Evolutionary conservation across 2,797 vertebrate species (phyloP).

Genomic region (Chiroxiphia lanceolata): DNA sequence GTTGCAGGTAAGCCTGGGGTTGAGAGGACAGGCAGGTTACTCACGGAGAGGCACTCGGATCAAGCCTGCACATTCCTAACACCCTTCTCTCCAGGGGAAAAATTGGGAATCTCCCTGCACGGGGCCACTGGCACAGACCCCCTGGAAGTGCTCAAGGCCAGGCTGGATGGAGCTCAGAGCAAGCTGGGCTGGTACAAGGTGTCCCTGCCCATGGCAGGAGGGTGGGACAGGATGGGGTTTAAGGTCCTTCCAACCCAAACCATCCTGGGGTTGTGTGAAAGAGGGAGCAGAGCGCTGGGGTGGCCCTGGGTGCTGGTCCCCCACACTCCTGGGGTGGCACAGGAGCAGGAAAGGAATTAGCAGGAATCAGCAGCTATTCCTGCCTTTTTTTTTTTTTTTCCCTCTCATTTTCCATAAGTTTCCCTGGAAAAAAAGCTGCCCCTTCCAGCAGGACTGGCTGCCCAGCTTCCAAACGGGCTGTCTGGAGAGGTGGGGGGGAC

Average conservation of each 20-base stretch:
- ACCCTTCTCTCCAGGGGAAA: background rate
- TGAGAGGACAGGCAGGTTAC: constrained; percentile 89
- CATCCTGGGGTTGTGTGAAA: background rate
- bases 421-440: background rate
- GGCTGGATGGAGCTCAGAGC: background rate
- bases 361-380: background rate
- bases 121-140: background rate
- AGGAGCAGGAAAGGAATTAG: background rate
- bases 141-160: background rate
- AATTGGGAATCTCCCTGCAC: constrained; percentile 9
- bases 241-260: background rate
- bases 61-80: constrained; percentile 62
- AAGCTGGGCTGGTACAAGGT: background rate
- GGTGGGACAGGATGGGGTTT: background rate
- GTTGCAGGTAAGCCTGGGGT: constrained; percentile 94
- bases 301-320: background rate
- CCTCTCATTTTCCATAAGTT: background rate
- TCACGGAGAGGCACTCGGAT: constrained; percentile 71
- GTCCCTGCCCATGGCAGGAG: background rate
- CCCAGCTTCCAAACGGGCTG: background rate
- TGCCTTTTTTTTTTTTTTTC: background rate
- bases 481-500: background rate
- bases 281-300: background rate
- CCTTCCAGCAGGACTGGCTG: background rate
- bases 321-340: background rate